phyloP scores from a whole-genome alignment of 2,888 invertebrate genomes.

The Exephanes ischioxanthus region DNA sequence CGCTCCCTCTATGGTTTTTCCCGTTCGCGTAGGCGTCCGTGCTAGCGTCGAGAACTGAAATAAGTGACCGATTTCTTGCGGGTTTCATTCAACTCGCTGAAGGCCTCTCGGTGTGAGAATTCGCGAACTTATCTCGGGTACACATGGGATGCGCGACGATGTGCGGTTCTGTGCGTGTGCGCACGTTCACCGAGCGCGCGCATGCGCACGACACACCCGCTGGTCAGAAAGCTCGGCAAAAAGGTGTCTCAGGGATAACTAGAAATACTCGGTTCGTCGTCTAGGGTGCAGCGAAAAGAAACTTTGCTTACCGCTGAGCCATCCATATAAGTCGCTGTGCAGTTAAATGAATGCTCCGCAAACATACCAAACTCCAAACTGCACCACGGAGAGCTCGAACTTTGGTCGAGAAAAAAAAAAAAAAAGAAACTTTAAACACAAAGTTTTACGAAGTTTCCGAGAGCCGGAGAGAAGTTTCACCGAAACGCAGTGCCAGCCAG shows the following conservation, averaged over 20 bases:
- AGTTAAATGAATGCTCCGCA: constrained; percentile 17
- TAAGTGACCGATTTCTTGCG: constrained; percentile 54
- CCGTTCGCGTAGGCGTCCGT: constrained; percentile 51
- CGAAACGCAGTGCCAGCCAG: not conserved
- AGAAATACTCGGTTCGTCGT: constrained; percentile 11
- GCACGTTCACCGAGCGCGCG: constrained; percentile 26
- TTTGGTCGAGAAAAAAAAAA: constrained; percentile 1
- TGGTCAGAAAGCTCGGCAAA: constrained; percentile 50
- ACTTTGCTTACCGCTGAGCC: constrained; percentile 20
- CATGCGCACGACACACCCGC: constrained; percentile 32
- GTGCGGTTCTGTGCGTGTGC: constrained; percentile 29
- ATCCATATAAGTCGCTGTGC: constrained; percentile 22
- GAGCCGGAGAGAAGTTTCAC: not conserved
- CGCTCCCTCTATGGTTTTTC: constrained; percentile 52
- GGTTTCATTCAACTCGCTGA: constrained; percentile 45
- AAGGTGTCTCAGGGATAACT: constrained; percentile 30
- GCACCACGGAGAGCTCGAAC: not conserved
- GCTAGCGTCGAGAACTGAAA: constrained; percentile 41
- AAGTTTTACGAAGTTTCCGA: constrained; percentile 9
- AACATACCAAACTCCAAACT: not conserved
- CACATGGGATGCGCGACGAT: not conserved
- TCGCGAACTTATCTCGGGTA: constrained; percentile 29
- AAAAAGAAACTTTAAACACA: not conserved
- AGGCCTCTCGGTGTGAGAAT: constrained; percentile 42
- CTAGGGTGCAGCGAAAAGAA: not conserved